Base-by-base conservation (phyloP, 2,888 invertebrate genomes). In the Orthosia incerta region DNA sequence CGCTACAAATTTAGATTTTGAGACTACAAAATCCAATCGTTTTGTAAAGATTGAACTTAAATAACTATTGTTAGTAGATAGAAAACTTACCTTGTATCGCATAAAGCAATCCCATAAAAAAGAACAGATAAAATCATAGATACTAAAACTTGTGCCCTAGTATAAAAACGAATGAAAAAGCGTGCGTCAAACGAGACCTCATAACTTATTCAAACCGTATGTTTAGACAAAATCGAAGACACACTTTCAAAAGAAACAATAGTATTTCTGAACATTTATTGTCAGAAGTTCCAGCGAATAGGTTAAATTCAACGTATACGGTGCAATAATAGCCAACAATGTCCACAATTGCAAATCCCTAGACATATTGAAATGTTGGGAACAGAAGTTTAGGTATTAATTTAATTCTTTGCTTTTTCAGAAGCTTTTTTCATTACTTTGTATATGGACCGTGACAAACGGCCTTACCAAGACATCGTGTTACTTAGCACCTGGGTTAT, bases 291-390 rank as follows among this genome's bases (percentile, higher is more conserved):
- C 75, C 75, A 65, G 60, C 63, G 68, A 79, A 86, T 87, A 86
- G 71, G 72, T 84, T 86, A 80, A 79, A 84, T 79, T 84, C 69
- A 82, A 84, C 86, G 65, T 82, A 82, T 82, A 84, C 64, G 39
- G 57, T 77, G 77, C 86, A 86, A 86, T 86, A 86, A 86, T 86
- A 84, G 87, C 74, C 64, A 78, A 87, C 86, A 80, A 76, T 84
- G 87, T 84, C 76, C 75, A 87, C 87, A 84, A 86, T 86, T 82
- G 77, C 84, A 80, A 80, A 84, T 84, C 85, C 75, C 18, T 26
- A 20, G 51, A 20, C 72, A 65, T 74, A 56, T 31, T 71, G 15
- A 61, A 63, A 57, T 64, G 16, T n/a, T 12, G 23, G 2, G 3
- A 31, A n/a, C 83, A 86, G 87, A 85, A 86, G 86, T 74, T 51